Base-by-base conservation (phyloP, 2,888 invertebrate species). In the Helleia helle region DNA sequence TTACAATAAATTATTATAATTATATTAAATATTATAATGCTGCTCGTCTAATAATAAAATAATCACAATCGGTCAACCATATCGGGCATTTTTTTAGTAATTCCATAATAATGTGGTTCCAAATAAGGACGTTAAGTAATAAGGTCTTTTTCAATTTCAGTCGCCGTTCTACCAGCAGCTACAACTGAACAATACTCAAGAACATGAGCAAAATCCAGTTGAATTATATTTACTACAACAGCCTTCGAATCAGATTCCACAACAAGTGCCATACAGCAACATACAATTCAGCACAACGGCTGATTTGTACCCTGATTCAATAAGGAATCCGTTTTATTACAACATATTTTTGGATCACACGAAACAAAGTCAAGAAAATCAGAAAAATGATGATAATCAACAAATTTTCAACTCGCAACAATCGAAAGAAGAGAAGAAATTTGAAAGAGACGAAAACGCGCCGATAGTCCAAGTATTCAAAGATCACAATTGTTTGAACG, bases 381-480 rank as follows among this genome's bases (percentile, higher is more conserved):
- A 34, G 11, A 25, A 25, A 15, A 17, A 40, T 22, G 31, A 28
- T 31, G 28, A 26, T 17, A 7, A 28, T 3, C 14, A 36, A 18
- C 6, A 12, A 9, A 28, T 15, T 7, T n/a, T n/a, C n/a, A n/a
- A n/a, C n/a, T n/a, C n/a, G n/a, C n/a, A n/a, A n/a, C 13, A 30
- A 8, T 29, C 37, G 27, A 29, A 43, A 34, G 42, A 43, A 13
- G 55, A 55, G 63, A 71, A 73, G 47, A 65, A 54, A 31, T 44
- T 45, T 12, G 68, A 72, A 56, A 57, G 55, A 28, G 51, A 55
- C 25, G 48, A 60, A 43, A 56, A 56, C 38, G 60, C 51, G 38
- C 63, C 68, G 18, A 58, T 80, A 15, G 62, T 81, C 2, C 70
- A 69, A 59, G 74, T 84, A 1, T 83, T 81, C 41, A 81, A 77